Evolutionary conservation across 2,113 vertebrate species (phyloP).

Genomic region (Chionis minor): DNA sequence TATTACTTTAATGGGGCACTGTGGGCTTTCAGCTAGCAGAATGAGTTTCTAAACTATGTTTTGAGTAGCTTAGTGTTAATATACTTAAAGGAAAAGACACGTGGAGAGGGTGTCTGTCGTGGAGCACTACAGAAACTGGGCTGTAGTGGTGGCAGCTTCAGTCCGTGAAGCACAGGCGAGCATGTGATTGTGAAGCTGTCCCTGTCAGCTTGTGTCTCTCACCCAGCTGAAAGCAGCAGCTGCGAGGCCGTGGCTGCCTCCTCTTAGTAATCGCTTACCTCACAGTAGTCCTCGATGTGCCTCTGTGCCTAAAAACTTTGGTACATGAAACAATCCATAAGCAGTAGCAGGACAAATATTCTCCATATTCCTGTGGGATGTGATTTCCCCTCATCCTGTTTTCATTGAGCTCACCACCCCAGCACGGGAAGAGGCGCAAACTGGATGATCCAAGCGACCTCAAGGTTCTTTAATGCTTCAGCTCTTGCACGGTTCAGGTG

Average conservation of each 20-base stretch:
- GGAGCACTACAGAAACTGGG: not conserved
- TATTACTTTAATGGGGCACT: not conserved
- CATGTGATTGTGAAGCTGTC: not conserved
- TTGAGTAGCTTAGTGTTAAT: not conserved
- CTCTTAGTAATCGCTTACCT: not conserved
- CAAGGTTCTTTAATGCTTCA: not conserved
- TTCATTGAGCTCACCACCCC: not conserved
- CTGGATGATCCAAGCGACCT: not conserved
- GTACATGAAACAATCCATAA: not conserved
- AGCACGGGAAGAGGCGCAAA: not conserved
- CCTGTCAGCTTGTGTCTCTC: not conserved
- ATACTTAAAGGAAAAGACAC: not conserved
- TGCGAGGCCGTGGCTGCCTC: not conserved
- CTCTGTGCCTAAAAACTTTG: not conserved
- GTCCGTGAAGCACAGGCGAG: rapidly evolving
- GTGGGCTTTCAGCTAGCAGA: not conserved
- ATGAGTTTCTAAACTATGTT: not conserved
- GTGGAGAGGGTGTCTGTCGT: not conserved
- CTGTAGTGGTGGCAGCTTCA: no score
- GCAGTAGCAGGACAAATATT: not conserved
- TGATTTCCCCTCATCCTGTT: not conserved
- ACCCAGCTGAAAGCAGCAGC: not conserved
- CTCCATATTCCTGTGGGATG: not conserved
- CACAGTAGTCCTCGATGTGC: not conserved
- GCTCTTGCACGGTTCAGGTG: not conserved